A percentile compares a stretch with the other conserved stretches of the same genome.
Conservation (phyloP, 2,888 invertebrate genomes). For the Ellobium chinense region DNA sequence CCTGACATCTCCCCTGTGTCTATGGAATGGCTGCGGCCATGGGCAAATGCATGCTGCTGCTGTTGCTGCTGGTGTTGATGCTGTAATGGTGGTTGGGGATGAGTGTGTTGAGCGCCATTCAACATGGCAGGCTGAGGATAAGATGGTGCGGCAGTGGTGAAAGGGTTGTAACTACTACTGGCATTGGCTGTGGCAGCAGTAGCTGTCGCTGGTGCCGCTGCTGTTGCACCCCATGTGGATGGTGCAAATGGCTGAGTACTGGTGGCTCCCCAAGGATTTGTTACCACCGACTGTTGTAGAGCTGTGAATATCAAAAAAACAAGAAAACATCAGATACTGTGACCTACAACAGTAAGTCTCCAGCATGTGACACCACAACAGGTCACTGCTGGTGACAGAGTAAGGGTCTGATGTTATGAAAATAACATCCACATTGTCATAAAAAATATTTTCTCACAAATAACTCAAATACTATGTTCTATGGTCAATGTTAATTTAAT, state of each 20-base stretch:
- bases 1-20: slow-evolving; percentile 69
- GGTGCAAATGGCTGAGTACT: slow-evolving; percentile 34
- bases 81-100: slow-evolving; percentile 31
- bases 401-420: too few species aligned
- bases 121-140: slow-evolving; percentile 84
- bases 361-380: too few species aligned
- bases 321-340: too few species aligned
- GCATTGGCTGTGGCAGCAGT: slow-evolving; percentile 39
- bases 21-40: slow-evolving; percentile 75
- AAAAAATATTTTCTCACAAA: too few species aligned
- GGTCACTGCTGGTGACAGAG: too few species aligned
- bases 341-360: too few species aligned
- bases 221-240: slow-evolving; percentile 35
- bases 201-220: slow-evolving; percentile 32
- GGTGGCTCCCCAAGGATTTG: slow-evolving; percentile 67
- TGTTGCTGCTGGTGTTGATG: slow-evolving; percentile 48
- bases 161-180: slow-evolving; percentile 60
- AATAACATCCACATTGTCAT: too few species aligned
- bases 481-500: too few species aligned
- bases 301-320: neutral
- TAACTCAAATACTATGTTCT: too few species aligned
- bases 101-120: slow-evolving; percentile 19
- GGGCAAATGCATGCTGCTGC: slow-evolving; percentile 48
- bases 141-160: slow-evolving; percentile 43
- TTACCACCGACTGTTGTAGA: slow-evolving; percentile 47